These are phyloP conservation scores for Tineola bisselliella DNA, from an alignment of 2,888 invertebrate genomes.

Conservation along the genomic window DNA sequence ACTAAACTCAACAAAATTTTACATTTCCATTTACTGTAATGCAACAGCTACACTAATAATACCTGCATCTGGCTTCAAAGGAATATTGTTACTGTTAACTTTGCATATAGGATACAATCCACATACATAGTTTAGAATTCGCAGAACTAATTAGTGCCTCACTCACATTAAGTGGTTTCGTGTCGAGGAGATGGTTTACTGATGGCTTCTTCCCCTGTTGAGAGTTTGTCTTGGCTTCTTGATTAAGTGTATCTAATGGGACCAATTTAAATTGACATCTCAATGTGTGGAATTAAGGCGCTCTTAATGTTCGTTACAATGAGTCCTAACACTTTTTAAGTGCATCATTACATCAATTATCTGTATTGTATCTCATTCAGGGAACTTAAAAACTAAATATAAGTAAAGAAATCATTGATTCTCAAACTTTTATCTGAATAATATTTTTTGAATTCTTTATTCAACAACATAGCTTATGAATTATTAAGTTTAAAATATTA, in stretches of 20 bases:
- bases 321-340: neutral
- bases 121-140: conserved; percentile 28
- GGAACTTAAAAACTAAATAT: too few species aligned
- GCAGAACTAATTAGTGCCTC: conserved; percentile 40
- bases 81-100: neutral
- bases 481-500: too few species aligned
- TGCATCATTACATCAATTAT: too few species aligned
- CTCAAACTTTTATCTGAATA: too few species aligned
- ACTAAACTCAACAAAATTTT: neutral
- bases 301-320: neutral
- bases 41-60: conserved; percentile 7
- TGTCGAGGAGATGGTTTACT: conserved; percentile 36
- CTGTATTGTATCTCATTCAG: too few species aligned
- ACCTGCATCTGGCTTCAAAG: conserved; percentile 41
- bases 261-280: conserved; percentile 33
- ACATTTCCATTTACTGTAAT: conserved; percentile 2
- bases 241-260: conserved; percentile 42
- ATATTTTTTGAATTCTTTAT: too few species aligned
- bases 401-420: too few species aligned
- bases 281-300: conserved; percentile 3
- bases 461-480: too few species aligned
- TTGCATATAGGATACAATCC: neutral
- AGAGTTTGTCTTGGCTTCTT: conserved; percentile 47
- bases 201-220: conserved; percentile 42
- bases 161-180: conserved; percentile 40